A percentile compares a stretch with the other conserved stretches of the same genome.
Evolutionary conservation across 2,888 invertebrate genomes (phyloP).

Genomic region (Ochropleura leucogaster): DNA sequence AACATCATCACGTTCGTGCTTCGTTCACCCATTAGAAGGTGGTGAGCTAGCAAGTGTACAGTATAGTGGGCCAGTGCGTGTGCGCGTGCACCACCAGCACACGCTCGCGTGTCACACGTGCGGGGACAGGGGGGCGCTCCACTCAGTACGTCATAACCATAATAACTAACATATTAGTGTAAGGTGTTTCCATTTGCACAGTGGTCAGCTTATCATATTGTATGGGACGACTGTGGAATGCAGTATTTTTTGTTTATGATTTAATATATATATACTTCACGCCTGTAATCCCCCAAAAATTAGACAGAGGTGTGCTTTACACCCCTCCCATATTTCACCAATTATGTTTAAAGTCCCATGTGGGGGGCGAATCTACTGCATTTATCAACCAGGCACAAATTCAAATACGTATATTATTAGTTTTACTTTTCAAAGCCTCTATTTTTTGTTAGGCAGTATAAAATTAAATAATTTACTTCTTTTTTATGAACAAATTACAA

Average conservation of each 20-base stretch:
- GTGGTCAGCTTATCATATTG: background rate
- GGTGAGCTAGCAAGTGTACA: background rate
- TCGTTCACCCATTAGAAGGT: background rate
- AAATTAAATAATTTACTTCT: background rate
- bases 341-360: too few relatives aligned
- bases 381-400: too few relatives aligned
- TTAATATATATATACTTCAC: background rate
- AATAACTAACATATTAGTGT: background rate
- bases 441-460: background rate
- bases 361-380: too few relatives aligned
- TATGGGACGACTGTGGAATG: background rate
- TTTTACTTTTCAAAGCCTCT: too few relatives aligned
- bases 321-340: too few relatives aligned
- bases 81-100: constrained; percentile 77
- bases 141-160: background rate
- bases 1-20: background rate
- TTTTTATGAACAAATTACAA: background rate
- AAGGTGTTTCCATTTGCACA: background rate
- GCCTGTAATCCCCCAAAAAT: too few relatives aligned
- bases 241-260: background rate
- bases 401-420: too few relatives aligned
- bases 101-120: constrained; percentile 81
- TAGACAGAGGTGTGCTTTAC: too few relatives aligned
- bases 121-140: constrained; percentile 64
- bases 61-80: constrained; percentile 22